Base-by-base conservation (phyloP, 2,797 vertebrate genomes). In the Urophycis tenuis region DNA sequence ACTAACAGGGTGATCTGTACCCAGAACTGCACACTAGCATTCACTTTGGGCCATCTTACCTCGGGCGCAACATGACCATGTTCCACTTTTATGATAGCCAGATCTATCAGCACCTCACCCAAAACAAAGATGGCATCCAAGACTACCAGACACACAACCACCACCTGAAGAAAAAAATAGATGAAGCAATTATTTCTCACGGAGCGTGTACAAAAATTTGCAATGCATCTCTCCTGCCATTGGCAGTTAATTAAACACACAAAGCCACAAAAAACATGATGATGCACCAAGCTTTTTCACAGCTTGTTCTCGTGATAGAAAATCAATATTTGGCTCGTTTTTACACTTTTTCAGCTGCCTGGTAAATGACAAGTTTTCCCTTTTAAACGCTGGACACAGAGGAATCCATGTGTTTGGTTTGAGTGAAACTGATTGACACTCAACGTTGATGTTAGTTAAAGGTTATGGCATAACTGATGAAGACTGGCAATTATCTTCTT, bases 71-170 rank as follows among this genome's bases (percentile, higher is more conserved):
- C 78, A 2, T 94, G 84, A 0, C 89, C 89, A 31, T 93, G 85
- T 71, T 96, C 93, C 0, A 92, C 76, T 53, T 86, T 17, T 77
- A 98, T 95, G 82, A 98, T 93, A 25, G 92, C 88, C 84, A 99
- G 87, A 83, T 99, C 98, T 76, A 99, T 90, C 0, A 99, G 94
- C 84, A 99, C 85, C 80, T 99, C 95, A 0, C 92, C 93, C 0
- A 99, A 91, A 15, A 99, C 98, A 86, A 99, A 90, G 72, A 96
- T 69, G 34, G 96, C 96, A 14, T 99, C 98, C 87, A 99, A 81
- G 78, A 99, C 71, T 1, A 99, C 96, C 86, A 99, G 78, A 89
- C 90, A 94, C 77, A 99, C 95, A 84, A 99, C 88, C 74, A 91
- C 1, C 0, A 99, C 91, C 97, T 99, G 85, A 1, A 85, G 72